These are phyloP conservation scores for Pemphigus obesinymphae DNA, from an alignment of 1,140 invertebrate genomes.

Conservation along the genomic window DNA sequence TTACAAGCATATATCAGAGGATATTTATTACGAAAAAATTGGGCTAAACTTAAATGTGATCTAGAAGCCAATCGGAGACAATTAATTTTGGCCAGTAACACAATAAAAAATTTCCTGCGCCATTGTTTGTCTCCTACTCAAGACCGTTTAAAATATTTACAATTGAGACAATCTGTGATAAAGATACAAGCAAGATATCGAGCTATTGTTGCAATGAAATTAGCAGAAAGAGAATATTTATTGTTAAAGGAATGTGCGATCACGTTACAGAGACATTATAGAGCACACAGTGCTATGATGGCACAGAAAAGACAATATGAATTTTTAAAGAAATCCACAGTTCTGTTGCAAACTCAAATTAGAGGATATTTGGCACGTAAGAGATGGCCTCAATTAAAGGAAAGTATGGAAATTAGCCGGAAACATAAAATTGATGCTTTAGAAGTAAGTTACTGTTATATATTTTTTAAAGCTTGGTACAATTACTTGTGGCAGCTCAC, in stretches of 20 bases:
- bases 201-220: slow-evolving; percentile 47
- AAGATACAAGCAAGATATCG: slow-evolving; percentile 54
- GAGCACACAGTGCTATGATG: slow-evolving; percentile 46
- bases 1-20: slow-evolving; percentile 43
- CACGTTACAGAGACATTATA: slow-evolving; percentile 57
- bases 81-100: slow-evolving; percentile 34
- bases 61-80: not conserved
- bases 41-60: not conserved
- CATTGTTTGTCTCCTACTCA: not conserved
- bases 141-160: slow-evolving; percentile 50
- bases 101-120: slow-evolving; percentile 47
- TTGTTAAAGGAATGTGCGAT: slow-evolving; percentile 53
- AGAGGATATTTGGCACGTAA: not conserved
- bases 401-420: not conserved
- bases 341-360: not conserved
- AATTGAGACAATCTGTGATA: slow-evolving; percentile 49
- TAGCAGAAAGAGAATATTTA: slow-evolving; percentile 23
- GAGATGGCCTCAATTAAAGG: not conserved
- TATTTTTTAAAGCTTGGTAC: not conserved
- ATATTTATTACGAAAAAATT: not conserved
- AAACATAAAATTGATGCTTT: not conserved
- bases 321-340: not conserved
- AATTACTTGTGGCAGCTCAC: not conserved
- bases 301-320: slow-evolving; percentile 48
- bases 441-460: not conserved